Percentiles rank a stretch among this genome's conserved stretches.
Evolutionary conservation across 2,113 vertebrate genomes (phyloP).

Genomic region (Pardalotus punctatus): DNA sequence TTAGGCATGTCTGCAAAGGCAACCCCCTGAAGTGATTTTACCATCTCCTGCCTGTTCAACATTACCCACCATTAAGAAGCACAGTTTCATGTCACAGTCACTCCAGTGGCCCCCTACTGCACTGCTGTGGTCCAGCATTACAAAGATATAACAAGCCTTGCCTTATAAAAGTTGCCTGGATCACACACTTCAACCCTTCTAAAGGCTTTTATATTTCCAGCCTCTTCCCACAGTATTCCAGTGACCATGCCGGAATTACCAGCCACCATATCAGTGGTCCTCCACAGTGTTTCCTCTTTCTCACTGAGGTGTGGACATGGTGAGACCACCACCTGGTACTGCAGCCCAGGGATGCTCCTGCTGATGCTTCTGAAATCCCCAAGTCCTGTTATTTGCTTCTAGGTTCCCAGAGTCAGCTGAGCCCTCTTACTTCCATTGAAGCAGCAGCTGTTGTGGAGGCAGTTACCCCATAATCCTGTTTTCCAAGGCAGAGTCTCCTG

Average conservation of each 20-base stretch:
- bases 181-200: neutral
- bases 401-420: neutral
- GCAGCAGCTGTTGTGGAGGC: neutral
- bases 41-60: neutral
- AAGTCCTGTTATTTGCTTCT: neutral
- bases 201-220: neutral
- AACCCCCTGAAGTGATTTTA: neutral
- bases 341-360: neutral
- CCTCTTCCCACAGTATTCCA: neutral
- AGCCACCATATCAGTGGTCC: neutral
- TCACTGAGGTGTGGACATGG: rapidly evolving
- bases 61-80: neutral
- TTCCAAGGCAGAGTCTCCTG: constrained; percentile 18
- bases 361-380: rapidly evolving
- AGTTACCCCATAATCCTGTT: constrained; percentile 21
- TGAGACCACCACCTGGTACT: neutral
- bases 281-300: neutral
- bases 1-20: neutral
- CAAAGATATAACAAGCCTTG: neutral
- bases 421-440: neutral
- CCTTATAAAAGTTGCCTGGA: neutral
- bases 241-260: neutral
- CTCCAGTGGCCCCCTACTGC: neutral
- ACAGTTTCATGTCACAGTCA: neutral
- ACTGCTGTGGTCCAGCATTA: neutral